Percentiles rank a stretch among this genome's conserved stretches.
Conservation (phyloP, 2,113 vertebrate species). For the Mugil cephalus region DNA sequence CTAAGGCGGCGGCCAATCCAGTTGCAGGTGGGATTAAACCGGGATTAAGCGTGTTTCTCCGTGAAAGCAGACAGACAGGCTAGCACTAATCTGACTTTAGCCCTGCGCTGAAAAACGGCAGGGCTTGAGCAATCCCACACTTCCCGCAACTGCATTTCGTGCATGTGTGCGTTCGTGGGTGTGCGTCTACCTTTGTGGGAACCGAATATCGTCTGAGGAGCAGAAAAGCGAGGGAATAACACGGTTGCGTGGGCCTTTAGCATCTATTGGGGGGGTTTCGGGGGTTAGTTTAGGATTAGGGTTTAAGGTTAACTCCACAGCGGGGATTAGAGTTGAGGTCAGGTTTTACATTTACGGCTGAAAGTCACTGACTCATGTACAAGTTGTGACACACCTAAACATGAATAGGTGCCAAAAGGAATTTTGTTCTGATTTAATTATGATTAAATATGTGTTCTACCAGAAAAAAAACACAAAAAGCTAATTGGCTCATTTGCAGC, state of each 20-base stretch:
- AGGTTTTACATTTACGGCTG: constrained; percentile 16
- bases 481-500: constrained; percentile 2
- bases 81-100: constrained; percentile 76
- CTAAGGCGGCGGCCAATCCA: constrained; percentile 65
- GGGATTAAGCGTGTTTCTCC: constrained; percentile 71
- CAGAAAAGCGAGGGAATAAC: constrained; percentile 18
- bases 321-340: constrained; percentile 27
- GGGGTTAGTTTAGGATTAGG: constrained; percentile 32
- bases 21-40: constrained; percentile 71
- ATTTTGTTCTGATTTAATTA: too few species aligned
- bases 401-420: neutral
- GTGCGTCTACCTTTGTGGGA: constrained; percentile 35
- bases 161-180: constrained; percentile 27
- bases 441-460: too few species aligned
- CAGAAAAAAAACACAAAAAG: too few species aligned
- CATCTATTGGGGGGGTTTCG: neutral
- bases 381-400: neutral
- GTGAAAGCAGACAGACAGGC: constrained; percentile 76
- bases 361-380: constrained; percentile 2
- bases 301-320: constrained; percentile 26
- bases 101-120: constrained; percentile 55
- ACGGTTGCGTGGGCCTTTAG: constrained; percentile 6
- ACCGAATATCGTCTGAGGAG: constrained; percentile 25
- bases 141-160: constrained; percentile 43
- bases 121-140: constrained; percentile 62